These are phyloP conservation scores for Cataglyphis rosenhaueri DNA, from an alignment of 2,888 invertebrate genomes.

Conservation along the genomic window DNA sequence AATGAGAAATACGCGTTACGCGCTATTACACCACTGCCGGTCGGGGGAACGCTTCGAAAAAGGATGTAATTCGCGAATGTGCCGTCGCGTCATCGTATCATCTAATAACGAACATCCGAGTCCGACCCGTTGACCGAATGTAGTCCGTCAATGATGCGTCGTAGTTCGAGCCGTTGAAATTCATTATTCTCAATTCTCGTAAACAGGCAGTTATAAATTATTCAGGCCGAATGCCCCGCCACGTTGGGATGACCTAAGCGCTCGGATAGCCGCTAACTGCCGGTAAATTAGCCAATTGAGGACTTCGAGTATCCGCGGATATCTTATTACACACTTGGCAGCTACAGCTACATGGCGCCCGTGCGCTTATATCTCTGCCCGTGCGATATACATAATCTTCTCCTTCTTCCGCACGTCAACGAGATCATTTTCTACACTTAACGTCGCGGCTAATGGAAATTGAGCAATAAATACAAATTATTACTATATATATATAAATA, in stretches of 20 bases:
- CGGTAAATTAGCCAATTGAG: constrained; percentile 86
- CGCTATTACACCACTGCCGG: constrained; percentile 18
- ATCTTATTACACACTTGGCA: constrained; percentile 85
- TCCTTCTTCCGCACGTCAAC: constrained; percentile 72
- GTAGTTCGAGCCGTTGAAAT: constrained; percentile 81
- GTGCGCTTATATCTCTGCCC: constrained; percentile 70
- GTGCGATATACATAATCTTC: constrained; percentile 75
- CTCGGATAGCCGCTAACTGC: constrained; percentile 85
- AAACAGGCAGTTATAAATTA: constrained; percentile 86
- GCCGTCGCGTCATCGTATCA: constrained; percentile 65
- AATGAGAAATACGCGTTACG: constrained; percentile 32
- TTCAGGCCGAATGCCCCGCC: constrained; percentile 84
- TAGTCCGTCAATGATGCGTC: constrained; percentile 79
- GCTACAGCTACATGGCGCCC: constrained; percentile 80
- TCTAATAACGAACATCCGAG: constrained; percentile 76
- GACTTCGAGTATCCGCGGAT: constrained; percentile 86
- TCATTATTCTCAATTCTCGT: constrained; percentile 86
- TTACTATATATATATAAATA: background rate
- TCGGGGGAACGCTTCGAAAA: constrained; percentile 45
- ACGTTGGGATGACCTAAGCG: constrained; percentile 85
- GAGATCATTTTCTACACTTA: constrained; percentile 44
- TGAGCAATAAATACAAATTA: background rate
- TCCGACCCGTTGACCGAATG: constrained; percentile 70
- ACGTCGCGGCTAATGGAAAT: constrained; percentile 2
- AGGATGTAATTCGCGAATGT: constrained; percentile 71